Evolutionary conservation across 2,888 invertebrate species (phyloP).

Genomic region (Rosalia funebris): DNA sequence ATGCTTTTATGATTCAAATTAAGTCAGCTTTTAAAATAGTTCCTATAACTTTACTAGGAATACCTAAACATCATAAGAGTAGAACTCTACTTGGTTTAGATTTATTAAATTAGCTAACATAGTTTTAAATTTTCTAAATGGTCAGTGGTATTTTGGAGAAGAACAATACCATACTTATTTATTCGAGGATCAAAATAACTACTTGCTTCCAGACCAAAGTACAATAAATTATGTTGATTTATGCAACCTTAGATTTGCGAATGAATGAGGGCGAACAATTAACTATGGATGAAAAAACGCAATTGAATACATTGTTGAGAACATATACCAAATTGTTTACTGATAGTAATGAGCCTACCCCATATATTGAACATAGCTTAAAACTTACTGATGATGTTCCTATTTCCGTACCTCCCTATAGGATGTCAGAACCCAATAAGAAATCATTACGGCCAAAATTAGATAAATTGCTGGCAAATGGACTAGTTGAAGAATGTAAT

Average conservation of each 20-base stretch:
- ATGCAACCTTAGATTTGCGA: not conserved
- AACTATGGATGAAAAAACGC: not conserved
- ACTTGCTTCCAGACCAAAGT: not conserved
- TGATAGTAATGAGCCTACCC: constrained; percentile 39
- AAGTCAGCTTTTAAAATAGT: not conserved
- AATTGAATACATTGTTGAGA: not conserved
- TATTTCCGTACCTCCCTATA: constrained; percentile 52
- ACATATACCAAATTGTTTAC: constrained; percentile 4
- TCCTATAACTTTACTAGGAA: not conserved
- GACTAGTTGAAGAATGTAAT: constrained; percentile 56
- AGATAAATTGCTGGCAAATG: constrained; percentile 49
- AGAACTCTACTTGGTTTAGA: not conserved
- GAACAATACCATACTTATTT: not conserved
- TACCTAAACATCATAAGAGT: not conserved
- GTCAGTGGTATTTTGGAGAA: constrained; percentile 1
- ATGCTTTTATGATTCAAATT: not conserved
- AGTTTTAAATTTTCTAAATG: not conserved
- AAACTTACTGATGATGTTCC: constrained; percentile 36
- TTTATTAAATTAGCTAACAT: not conserved
- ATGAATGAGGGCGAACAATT: not conserved
- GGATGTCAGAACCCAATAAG: constrained; percentile 47
- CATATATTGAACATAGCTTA: constrained; percentile 38
- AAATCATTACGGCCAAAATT: constrained; percentile 44
- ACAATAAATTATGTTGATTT: not conserved
- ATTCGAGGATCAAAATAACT: not conserved